Conservation (phyloP, 1,140 invertebrate species). For the Drosophila murphyi region DNA sequence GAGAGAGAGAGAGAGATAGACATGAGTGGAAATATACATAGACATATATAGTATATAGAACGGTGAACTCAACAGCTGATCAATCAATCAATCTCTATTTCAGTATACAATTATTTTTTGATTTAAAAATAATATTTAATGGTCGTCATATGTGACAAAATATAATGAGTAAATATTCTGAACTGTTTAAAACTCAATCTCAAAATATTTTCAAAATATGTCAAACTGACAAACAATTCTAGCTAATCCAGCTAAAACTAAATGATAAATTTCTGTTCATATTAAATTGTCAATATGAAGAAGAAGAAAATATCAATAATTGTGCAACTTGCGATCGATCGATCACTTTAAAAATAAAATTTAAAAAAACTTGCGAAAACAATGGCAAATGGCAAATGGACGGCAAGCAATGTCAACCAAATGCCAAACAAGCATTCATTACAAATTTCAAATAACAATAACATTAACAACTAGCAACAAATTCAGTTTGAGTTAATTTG, state of each 20-base stretch:
- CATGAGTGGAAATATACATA: not conserved
- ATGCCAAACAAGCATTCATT: constrained; percentile 26
- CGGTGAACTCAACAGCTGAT: constrained; percentile 3
- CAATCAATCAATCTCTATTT: constrained; percentile 33
- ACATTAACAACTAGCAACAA: constrained; percentile 23
- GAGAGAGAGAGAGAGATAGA: not conserved
- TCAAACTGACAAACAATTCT: too few relatives aligned
- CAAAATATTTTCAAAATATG: too few relatives aligned
- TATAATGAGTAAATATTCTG: too few relatives aligned
- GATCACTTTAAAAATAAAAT: constrained; percentile 7
- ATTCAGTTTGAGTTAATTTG: constrained; percentile 15
- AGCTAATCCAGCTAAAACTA: not conserved
- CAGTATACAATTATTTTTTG: not conserved
- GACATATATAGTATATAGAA: not conserved
- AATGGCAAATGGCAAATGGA: constrained; percentile 4
- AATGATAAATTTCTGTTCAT: not conserved
- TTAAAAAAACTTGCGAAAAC: constrained; percentile 2
- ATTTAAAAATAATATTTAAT: constrained; percentile 1
- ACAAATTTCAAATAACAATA: constrained; percentile 18
- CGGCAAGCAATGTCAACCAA: constrained; percentile 10
- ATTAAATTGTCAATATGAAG: not conserved
- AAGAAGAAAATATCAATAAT: not conserved
- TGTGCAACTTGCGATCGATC: not conserved
- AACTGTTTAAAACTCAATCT: too few relatives aligned
- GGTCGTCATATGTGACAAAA: too few relatives aligned